Base-by-base conservation (phyloP, 2,888 invertebrate species). In the Neoitamus cyanurus region DNA sequence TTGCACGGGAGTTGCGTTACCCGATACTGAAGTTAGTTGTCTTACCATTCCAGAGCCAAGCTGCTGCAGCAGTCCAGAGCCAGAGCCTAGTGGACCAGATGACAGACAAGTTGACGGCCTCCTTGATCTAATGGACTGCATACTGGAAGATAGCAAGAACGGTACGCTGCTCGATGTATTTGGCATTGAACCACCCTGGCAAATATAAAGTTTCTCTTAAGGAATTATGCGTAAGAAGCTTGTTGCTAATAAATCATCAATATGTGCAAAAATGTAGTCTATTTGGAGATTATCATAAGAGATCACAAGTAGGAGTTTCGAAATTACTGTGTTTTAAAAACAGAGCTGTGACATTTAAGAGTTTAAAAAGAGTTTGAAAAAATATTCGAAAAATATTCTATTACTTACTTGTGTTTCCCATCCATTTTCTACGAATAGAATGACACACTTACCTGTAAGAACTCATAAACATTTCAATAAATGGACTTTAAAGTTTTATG, bases 1-100 rank as follows among this genome's bases (percentile, higher is more conserved):
- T 88, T 92, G 92, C 90, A 92, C 92, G 90, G 92, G 93, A 93
- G 93, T 93, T 92, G 94, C 94, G 92, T 93, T 94, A 90, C 93
- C 92, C 90, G 94, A 93, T 92, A 94, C 93, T 87, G 91, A 91
- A 90, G 94, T 94, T 91, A 94, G 93, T 92, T 94, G 95, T 94
- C 97, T 97, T 96, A 97, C 97, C 96, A 97, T 95, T 94, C 97
- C 97, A 92, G 95, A 95, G 94, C 97, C 96, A 91, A 97, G 93
- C 92, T 97, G 97, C 90, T 97, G 97, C 88, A 97, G 92, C 86
- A 97, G 92, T 87, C 96, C 95, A 87, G 95, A 94, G 88, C 95
- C 95, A 83, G 94, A 94, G 88, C 93, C 93, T 72, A 91, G 86
- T 85, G 93, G 92, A 85, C 93, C 92, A 84, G 93, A 92, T 90